Evolutionary conservation across 2,797 vertebrate genomes (phyloP), one percentile per base, ranked within the genome.

Genomic region (Chloroceryle amazona): DNA sequence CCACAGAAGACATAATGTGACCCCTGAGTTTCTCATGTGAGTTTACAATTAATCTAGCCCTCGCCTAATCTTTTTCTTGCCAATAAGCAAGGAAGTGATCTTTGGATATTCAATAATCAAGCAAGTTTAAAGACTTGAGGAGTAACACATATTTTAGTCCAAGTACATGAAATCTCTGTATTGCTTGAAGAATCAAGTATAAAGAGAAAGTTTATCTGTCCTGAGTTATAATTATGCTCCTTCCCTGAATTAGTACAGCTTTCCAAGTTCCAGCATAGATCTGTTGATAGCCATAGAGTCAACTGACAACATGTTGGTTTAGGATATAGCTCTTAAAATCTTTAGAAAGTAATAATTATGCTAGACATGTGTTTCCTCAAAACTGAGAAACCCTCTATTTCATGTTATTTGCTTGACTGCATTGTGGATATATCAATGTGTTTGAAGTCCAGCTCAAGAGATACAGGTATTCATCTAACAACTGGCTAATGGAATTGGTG

Each of bases 401-500:
- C 20, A 3, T 11, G 8, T 76, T 54, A 31, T 31, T 91, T 91
- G 9, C 49, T 82, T 67, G 47, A 49, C 70, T 81, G 10, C 73
- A 44, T 21, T 80, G 52, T 70, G 76, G 39, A 18, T 84, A 10
- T 70, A 68, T 66, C 35, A 74, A 12, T 44, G 62, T 72, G 81
- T 83, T 93, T 94, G 87, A 96, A 95, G 70, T 95, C 90, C 60
- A 65, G 52, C 37, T 91, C 31, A 73, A 3, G 57, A 90, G 46
- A 61, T 84, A 71, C 47, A 96, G 62, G 65, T 97, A 94, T 93
- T 96, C 42, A n/a, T 81, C 62, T 87, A 80, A 76, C 57, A 92
- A 75, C 70, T 88, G 70, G 33, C 85, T 89, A 81, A 89, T 81
- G 95, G 95, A 97, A 90, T 90, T 54, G 63, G 81, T 94, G 74